Evolutionary conservation across 2,113 vertebrate species (phyloP), one percentile per base, ranked within the genome.

Genomic region (Castor canadensis): DNA sequence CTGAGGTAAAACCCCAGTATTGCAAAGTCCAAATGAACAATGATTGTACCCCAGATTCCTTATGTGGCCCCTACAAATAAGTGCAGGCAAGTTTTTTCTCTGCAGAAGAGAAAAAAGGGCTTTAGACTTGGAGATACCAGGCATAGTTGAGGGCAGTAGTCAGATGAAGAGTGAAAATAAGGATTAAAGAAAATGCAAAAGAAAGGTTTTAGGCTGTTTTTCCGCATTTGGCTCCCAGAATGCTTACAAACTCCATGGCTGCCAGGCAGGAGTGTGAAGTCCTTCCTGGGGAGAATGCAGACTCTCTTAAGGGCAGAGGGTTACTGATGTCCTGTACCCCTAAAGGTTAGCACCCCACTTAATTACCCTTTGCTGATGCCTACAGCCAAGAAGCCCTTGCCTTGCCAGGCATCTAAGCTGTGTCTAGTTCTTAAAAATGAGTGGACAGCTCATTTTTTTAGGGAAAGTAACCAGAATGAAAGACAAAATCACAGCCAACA

Each of bases 321-420:
- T 40, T 20, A 2, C 28, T 11, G n/a, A 5, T 20, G 2, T 8
- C 17, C 26, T 2, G 5, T 6, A 13, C 4, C 47, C 8, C 45
- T 15, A 32, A 69, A 77, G 15, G 60, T 24, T 40, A 40, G 40
- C 0, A 0, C 15, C 67, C 45, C n/a, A 81, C 35, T 82, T 49
- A 38, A 10, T 10, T 45, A 38, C 20, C 38, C 77, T 80, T 60
- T 32, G 90, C 24, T n/a, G 49, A 22, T 16, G 6, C 8, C 28
- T 45, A 30, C 0, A 26, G 49, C 13, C 40, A 54, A 60, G 49
- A 54, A 80, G 7, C 12, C 49, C 49, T 69, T 4, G 0, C 28
- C 47, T 69, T 4, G 0, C 28, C 47, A 71, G 24, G 24, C 5
- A 3, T 19, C 62, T 0, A 2, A 52, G 47, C 22, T 56, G 11